Percentiles rank a stretch among this genome's conserved stretches.
phyloP scores from a whole-genome alignment of 2,888 invertebrate species.

The Siphonodentalium dalli region DNA sequence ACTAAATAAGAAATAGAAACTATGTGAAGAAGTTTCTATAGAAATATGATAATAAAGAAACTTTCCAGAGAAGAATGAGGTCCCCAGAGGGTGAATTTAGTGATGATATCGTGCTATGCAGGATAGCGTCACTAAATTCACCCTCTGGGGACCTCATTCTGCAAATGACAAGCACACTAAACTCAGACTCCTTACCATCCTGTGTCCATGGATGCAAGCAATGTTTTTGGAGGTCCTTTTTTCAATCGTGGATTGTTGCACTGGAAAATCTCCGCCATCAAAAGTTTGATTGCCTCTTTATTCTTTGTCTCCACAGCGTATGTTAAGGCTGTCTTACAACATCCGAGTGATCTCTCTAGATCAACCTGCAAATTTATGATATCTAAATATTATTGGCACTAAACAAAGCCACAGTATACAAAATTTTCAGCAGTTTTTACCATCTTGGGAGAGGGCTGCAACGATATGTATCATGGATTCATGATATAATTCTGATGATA shows the following conservation, averaged over 20 bases:
- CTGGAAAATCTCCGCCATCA: slow-evolving; percentile 47
- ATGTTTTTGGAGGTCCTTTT: slow-evolving; percentile 30
- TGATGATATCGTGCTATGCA: no score
- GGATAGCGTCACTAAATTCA: no score
- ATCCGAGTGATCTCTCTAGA: slow-evolving; percentile 48
- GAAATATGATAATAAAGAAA: no score
- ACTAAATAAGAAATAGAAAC: no score
- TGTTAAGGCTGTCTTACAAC: slow-evolving; percentile 52
- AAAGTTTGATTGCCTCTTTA: slow-evolving; percentile 50
- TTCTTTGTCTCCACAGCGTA: slow-evolving; percentile 59
- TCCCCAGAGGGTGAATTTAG: no score
- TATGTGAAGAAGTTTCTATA: no score
- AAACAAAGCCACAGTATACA: not conserved
- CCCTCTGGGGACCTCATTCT: no score
- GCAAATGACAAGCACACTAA: no score
- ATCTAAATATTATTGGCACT: not conserved
- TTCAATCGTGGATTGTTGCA: slow-evolving; percentile 35
- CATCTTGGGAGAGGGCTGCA: no score
- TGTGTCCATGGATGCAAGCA: slow-evolving; percentile 50
- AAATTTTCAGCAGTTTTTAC: no score
- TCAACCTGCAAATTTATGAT: slow-evolving; percentile 43
- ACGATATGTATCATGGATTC: not conserved
- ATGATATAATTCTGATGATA: not conserved
- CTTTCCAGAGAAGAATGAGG: no score
- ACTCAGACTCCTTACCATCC: slow-evolving; percentile 60